Evolutionary conservation across 2,113 vertebrate genomes (phyloP), one percentile per base, ranked within the genome.

Genomic region (Dipodomys stephensi): DNA sequence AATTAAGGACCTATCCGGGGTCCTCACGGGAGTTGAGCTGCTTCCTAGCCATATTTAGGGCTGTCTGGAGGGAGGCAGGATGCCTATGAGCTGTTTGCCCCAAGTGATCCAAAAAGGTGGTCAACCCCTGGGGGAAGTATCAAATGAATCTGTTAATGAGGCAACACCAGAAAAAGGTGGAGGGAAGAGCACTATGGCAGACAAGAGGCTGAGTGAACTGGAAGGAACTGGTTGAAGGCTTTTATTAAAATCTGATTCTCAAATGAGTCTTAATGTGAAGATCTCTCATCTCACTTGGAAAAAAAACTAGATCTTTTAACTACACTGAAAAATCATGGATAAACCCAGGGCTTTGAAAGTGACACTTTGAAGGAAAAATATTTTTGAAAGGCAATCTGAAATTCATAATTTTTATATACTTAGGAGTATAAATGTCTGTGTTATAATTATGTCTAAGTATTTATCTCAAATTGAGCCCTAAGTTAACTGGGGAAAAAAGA

Each of bases 1-100:
- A 99, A 99, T 99, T 98, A 99, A 98, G 98, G 98, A 97, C 94
- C 95, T 98, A 98, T 98, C 98, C 96, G 95, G 93, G 53, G 90
- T 98, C 97, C 99, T 98, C 72, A 0, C 20, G 98, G 98, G 98
- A 99, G 46, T 2, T 8, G 53, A 79, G 69, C 97, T 94, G 96
- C 97, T 97, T 96, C 96, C 89, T 35, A 94, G 97, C 96, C 90
- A 93, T 92, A 97, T 97, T 98, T 28, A 39, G 49, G 92, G 93
- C 93, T 97, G 97, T 97, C 97, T 91, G 97, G 97, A 97, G 94
- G 98, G 97, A 98, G 92, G 97, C 92, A 95, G 96, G 94, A 98
- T 94, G 98, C 97, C 96, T 94, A 88, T 82, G 98, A 98, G 97
- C 93, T 96, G 90, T 97, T 97, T 97, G 96, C 96, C 93, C 22